phyloP scores from a whole-genome alignment of 2,888 invertebrate species.

The Cybosia mesomella region DNA sequence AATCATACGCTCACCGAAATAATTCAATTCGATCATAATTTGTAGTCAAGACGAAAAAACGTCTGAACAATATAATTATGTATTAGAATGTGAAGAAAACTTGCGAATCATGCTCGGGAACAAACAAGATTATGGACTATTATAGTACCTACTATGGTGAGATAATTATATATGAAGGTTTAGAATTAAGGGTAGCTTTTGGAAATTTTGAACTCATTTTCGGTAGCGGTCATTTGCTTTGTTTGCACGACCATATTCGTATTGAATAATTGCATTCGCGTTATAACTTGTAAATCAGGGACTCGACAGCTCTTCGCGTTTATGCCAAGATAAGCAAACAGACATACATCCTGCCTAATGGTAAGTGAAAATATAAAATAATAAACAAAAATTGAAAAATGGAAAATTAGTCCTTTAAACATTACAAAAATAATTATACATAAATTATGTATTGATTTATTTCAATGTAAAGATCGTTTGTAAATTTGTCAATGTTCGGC shows the following conservation, averaged over 20 bases:
- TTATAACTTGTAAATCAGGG: too few species aligned
- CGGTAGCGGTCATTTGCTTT: slow-evolving; percentile 17
- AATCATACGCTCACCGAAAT: slow-evolving; percentile 82
- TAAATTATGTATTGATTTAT: too few species aligned
- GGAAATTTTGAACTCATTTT: slow-evolving; percentile 15
- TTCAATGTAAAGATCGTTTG: too few species aligned
- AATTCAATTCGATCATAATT: slow-evolving; percentile 83
- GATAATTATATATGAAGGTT: slow-evolving; percentile 28
- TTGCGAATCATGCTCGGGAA: slow-evolving; percentile 60
- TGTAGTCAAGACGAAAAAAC: slow-evolving; percentile 77
- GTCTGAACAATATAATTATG: slow-evolving; percentile 84
- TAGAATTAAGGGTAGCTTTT: slow-evolving; percentile 26
- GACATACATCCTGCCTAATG: too few species aligned
- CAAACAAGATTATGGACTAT: slow-evolving; percentile 47
- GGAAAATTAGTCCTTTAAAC: too few species aligned
- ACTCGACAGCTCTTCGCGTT: neutral
- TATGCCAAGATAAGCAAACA: neutral
- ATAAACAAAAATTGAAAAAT: too few species aligned
- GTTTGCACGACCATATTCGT: slow-evolving; percentile 6
- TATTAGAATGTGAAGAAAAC: slow-evolving; percentile 80
- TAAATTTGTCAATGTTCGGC: too few species aligned
- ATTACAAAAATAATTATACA: too few species aligned
- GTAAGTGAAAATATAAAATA: too few species aligned
- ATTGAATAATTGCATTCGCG: neutral
- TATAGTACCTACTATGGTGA: slow-evolving; percentile 29